Conservation (phyloP, 30 jellyfish, hydroid and myxozoan species). For the Haliclystus octoradiatus region DNA sequence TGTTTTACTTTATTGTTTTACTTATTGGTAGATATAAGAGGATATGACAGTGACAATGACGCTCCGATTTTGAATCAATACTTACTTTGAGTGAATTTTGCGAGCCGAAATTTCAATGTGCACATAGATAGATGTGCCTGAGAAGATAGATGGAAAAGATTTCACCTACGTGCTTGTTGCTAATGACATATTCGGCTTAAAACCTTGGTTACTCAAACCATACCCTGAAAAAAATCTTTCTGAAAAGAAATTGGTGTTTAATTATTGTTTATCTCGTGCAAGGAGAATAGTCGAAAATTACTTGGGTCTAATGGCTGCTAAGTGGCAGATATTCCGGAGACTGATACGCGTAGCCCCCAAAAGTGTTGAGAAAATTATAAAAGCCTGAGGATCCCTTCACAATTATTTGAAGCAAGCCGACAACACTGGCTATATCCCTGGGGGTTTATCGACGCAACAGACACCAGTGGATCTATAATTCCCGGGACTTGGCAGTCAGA, state of each 20-base stretch:
- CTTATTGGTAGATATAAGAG: constrained; percentile 67
- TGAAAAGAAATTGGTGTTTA: constrained; percentile 19
- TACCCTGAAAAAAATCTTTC: constrained; percentile 26
- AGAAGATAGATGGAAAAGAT: background rate
- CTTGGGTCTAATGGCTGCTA: constrained; percentile 29
- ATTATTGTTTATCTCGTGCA: constrained; percentile 20
- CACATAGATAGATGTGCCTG: constrained; percentile 17
- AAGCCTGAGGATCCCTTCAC: constrained; percentile 46
- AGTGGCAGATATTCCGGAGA: constrained; percentile 45
- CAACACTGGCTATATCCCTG: constrained; percentile 24
- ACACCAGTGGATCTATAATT: background rate
- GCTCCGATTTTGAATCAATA: constrained; percentile 20
- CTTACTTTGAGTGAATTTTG: constrained; percentile 11
- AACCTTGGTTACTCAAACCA: constrained; percentile 43
- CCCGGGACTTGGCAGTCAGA: constrained; percentile 33
- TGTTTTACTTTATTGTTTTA: constrained; percentile 32
- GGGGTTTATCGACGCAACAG: constrained; percentile 36
- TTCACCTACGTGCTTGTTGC: constrained; percentile 28
- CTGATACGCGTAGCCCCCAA: constrained; percentile 40
- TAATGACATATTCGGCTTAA: constrained; percentile 27
- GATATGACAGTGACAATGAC: constrained; percentile 32
- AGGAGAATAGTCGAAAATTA: constrained; percentile 35
- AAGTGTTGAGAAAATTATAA: constrained; percentile 30
- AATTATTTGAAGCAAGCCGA: constrained; percentile 48
- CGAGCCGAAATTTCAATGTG: constrained; percentile 1